Evolutionary conservation across 2,113 vertebrate species (phyloP), one percentile per base, ranked within the genome.

Genomic region (Plestiodon gilberti): DNA sequence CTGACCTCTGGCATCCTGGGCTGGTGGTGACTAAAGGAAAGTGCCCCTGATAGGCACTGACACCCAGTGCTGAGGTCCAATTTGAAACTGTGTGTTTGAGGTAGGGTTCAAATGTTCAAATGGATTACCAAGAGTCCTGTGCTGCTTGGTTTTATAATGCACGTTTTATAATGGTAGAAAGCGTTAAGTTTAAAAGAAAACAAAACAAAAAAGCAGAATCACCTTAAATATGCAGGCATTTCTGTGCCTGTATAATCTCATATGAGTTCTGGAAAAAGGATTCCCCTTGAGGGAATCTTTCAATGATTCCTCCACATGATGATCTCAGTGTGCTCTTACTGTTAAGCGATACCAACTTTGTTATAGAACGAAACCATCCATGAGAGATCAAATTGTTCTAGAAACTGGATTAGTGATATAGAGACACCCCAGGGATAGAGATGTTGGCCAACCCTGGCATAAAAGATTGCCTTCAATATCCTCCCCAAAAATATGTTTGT

Each of bases 401-500:
- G 57, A 38, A 38, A 62, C 30, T 57, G n/a, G 52, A 35, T 35
- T 30, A 71, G 55, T 59, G 48, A 57, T 33, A 43, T 28, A 43
- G 11, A 5, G 74, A 23, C 74, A 30, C 3, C 14, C 28, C 43
- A 17, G 30, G 13, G 14, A 15, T 6, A 52, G n/a, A 57, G 20
- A 38, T 10, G 3, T 18, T 67, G 30, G 22, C 65, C 43, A 38
- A 14, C 25, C 33, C 1, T 57, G 28, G 28, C 43, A 75, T 83
- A 43, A 7, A 35, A 62, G 1, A n/a, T n/a, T 30, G 17, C 23
- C 17, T 70, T 1, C 17, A 52, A 28, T 33, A 11, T 57, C 20
- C 69, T 73, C 81, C 83, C 3, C 6, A 40, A 17, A 55, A 74
- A 85, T 84, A 1, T 82, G 86, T 90, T 78, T n/a, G 38, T 55